Percentiles rank a stretch among this genome's conserved stretches.
These are phyloP conservation scores for Caenorhabditis macrosperma DNA, from an alignment of 2,888 invertebrate species.

Conservation along the genomic window DNA sequence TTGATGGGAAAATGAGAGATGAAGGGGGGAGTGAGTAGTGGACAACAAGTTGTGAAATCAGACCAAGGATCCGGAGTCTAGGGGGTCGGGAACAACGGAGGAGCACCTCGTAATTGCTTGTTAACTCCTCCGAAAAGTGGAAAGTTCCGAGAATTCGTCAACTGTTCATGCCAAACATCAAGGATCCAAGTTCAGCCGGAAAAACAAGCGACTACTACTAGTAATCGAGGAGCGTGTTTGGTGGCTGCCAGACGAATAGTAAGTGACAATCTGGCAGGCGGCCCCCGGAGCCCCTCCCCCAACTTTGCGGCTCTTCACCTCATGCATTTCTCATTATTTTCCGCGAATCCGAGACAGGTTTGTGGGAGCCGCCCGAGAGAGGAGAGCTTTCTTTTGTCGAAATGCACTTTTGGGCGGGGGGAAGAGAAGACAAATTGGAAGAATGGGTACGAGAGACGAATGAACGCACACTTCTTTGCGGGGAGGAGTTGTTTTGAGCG, in stretches of 20 bases:
- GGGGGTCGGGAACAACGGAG: no score
- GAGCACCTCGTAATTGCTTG: no score
- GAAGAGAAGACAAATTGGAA: not conserved
- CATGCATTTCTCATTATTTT: constrained; percentile 56
- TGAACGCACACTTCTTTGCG: not conserved
- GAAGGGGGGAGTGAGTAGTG: not conserved
- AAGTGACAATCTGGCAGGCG: constrained; percentile 41
- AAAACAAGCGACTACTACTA: constrained; percentile 31
- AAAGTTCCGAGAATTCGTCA: not conserved
- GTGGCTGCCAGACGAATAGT: constrained; percentile 49
- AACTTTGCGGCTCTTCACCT: constrained; percentile 15
- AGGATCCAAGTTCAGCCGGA: constrained; percentile 1
- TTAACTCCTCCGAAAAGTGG: no score
- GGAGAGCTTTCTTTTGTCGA: not conserved
- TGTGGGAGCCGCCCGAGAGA: no score
- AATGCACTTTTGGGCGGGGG: constrained; percentile 28
- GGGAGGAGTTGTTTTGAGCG: not conserved
- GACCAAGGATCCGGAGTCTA: no score
- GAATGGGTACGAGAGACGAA: not conserved
- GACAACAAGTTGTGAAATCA: constrained; percentile 5
- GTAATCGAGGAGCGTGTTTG: constrained; percentile 37
- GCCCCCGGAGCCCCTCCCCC: constrained; percentile 2
- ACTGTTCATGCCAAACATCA: constrained; percentile 5
- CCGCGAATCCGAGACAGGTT: constrained; percentile 20
- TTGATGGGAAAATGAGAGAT: constrained; percentile 44